Percentiles rank a stretch among this genome's conserved stretches.
phyloP scores from a whole-genome alignment of 2,113 vertebrate species.

The Thalassarche chlororhynchos region DNA sequence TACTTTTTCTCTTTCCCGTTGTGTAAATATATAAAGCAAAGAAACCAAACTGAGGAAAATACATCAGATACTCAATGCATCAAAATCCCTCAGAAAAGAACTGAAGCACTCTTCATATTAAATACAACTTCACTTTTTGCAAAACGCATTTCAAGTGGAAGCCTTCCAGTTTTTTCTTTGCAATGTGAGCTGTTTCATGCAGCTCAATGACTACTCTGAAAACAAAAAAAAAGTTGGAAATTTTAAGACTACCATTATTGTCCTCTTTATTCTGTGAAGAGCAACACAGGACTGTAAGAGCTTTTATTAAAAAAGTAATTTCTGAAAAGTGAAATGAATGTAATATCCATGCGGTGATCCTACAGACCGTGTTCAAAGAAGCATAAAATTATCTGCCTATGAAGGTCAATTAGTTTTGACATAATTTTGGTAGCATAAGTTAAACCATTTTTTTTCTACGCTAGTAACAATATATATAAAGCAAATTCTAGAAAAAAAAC shows the following conservation, averaged over 20 bases:
- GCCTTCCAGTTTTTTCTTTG: not conserved
- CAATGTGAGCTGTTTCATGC: accelerated
- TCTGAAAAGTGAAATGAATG: not conserved
- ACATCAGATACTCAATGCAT: not conserved
- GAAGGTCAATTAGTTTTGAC: constrained; percentile 34
- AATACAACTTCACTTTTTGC: not conserved
- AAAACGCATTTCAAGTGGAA: not conserved
- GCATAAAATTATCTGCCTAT: constrained; percentile 35
- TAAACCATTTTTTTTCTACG: not conserved
- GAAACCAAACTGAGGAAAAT: not conserved
- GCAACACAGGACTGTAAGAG: too few relatives aligned
- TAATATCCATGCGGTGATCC: not conserved
- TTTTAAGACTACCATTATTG: not conserved
- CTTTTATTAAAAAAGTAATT: not conserved
- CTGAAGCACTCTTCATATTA: not conserved
- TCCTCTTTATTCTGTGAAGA: not conserved
- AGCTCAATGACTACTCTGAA: not conserved
- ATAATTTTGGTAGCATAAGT: not conserved
- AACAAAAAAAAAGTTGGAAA: not conserved
- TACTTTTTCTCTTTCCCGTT: not conserved
- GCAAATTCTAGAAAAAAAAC: not conserved
- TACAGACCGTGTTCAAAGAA: not conserved
- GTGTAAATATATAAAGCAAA: not conserved
- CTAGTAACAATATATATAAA: not conserved
- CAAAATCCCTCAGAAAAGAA: not conserved